phyloP scores from a whole-genome alignment of 1,140 invertebrate species.

The Zeugodacus cucurbitae region DNA sequence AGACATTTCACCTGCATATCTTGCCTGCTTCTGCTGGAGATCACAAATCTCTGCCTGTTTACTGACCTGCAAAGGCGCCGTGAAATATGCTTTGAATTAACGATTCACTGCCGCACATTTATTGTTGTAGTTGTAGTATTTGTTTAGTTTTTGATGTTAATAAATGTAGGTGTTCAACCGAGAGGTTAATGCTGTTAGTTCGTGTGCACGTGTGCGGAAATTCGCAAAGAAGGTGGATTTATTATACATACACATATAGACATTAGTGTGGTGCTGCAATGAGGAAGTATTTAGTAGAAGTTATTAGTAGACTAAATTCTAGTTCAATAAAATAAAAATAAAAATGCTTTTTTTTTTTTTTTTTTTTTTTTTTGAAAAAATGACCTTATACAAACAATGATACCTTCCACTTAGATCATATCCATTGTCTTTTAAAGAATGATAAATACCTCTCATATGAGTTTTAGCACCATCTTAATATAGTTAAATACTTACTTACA shows the following conservation, averaged over 20 bases:
- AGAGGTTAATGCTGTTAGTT: not conserved
- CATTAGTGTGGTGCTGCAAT: not conserved
- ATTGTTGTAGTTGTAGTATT: not conserved
- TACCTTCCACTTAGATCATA: no score
- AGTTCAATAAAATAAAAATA: no score
- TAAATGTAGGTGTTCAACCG: conserved; percentile 10
- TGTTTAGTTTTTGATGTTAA: conserved; percentile 18
- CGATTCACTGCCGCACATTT: not conserved
- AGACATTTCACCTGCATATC: not conserved
- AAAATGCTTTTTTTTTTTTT: no score
- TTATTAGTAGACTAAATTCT: no score
- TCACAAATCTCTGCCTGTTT: not conserved
- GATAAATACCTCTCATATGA: no score
- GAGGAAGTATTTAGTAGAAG: no score
- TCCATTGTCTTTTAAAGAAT: no score
- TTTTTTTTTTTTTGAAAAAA: no score
- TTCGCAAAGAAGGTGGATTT: not conserved
- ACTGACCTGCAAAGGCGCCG: conserved; percentile 9
- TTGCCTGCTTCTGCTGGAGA: not conserved
- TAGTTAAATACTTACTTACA: not conserved
- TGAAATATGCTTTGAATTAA: conserved; percentile 34
- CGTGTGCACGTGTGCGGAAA: not conserved
- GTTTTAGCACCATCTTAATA: no score
- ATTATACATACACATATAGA: not conserved
- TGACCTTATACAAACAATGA: no score